phyloP scores from a whole-genome alignment of 2,888 invertebrate genomes.

The Lasioglossum figueresi region DNA sequence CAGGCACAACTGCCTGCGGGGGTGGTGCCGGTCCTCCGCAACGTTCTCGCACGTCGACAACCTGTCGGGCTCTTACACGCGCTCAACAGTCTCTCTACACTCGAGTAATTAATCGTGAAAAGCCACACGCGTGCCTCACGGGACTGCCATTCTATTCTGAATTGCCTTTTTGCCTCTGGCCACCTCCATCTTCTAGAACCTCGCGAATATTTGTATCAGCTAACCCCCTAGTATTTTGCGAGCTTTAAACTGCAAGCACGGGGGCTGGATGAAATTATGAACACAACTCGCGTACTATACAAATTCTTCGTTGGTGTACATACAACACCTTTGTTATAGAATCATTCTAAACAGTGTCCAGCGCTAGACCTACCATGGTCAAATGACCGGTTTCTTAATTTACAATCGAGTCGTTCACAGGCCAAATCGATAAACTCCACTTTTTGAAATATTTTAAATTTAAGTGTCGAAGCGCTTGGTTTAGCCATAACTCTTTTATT shows the following conservation, averaged over 20 bases:
- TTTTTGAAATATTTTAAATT: too few species aligned
- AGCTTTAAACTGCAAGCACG: not conserved
- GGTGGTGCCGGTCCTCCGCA: constrained; percentile 38
- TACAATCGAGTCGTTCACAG: too few species aligned
- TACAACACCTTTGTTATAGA: too few species aligned
- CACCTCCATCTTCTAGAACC: not conserved
- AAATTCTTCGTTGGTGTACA: too few species aligned
- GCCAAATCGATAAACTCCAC: too few species aligned
- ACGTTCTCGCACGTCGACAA: constrained; percentile 71
- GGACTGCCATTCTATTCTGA: constrained; percentile 26
- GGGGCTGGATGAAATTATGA: not conserved
- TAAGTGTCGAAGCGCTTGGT: too few species aligned
- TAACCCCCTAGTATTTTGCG: not conserved
- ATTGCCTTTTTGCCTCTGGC: constrained; percentile 7
- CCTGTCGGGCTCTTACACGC: constrained; percentile 65
- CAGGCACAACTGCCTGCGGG: constrained; percentile 57
- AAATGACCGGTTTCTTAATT: too few species aligned
- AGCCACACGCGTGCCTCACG: constrained; percentile 19
- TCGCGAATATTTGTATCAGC: not conserved
- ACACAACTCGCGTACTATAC: too few species aligned
- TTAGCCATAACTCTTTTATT: too few species aligned
- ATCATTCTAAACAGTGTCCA: too few species aligned
- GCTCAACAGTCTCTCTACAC: constrained; percentile 32
- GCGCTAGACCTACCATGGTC: too few species aligned
- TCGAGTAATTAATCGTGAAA: constrained; percentile 65